Base-by-base conservation (phyloP, 1,140 invertebrate genomes). In the Sminthurides bifidus region DNA sequence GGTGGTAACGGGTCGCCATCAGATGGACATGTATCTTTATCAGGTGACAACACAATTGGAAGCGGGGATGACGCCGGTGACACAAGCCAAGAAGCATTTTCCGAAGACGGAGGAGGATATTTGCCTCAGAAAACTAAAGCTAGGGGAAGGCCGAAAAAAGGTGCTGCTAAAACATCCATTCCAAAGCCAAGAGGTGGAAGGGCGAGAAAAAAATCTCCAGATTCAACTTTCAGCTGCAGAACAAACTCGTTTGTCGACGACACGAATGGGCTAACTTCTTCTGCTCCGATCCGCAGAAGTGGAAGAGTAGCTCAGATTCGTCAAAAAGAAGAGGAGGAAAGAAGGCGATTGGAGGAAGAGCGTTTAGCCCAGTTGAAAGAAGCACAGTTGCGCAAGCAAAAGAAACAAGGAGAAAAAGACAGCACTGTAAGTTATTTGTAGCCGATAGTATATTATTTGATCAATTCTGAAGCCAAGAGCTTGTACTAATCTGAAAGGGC, bases 281-380 rank as follows among this genome's bases (percentile, higher is more conserved):
- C 37, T n/a, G 14, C 3, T 14, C 79, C 80, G 0, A 79, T 86
- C 2, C 70, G 85, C 17, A 82, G 84, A 64, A 87, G 84, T 6
- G 74, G 85, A 3, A 73, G 87, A 46, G 87, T 91, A 64, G 87
- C 87, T 0, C 85, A 88, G 66, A 76, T 87, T 57, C 86, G 88
- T 63, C 87, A 89, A 45, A 84, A 82, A 56, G 85, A 88, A 66
- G 84, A 72, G 52, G 63, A 68, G 40, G 83, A 89, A 50, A 68
- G 82, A 8, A 74, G 82, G 40, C 77, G 81, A 60, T 67, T 81
- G 24, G 83, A 87, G 64, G 68, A 66, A 49, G 56, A 69, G 46
- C 53, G 65, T 3, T 54, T 70, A 46, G 61, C 66, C 8, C 66
- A 70, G 27, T 60, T 70, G 19, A 83, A 86, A 65, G 77, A 81